phyloP scores from a whole-genome alignment of 2,113 vertebrate species.

The Podarcis muralis region DNA sequence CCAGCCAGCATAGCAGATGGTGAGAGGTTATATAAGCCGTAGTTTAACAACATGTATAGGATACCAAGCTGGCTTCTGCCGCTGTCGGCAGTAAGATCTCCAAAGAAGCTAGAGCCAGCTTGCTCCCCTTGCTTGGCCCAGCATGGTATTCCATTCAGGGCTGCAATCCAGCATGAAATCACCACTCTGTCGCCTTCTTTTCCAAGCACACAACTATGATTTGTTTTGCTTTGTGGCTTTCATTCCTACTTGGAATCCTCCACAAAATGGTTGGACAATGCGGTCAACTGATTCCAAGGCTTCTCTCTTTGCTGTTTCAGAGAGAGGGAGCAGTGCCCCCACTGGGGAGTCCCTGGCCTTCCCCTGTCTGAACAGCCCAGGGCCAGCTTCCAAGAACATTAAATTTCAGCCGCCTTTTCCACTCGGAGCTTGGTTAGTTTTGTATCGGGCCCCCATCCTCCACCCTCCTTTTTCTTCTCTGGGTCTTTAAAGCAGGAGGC shows the following conservation, averaged over 20 bases:
- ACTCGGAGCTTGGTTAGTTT: conserved; percentile 74
- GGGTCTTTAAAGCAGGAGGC: conserved; percentile 64
- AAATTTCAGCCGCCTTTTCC: conserved; percentile 72
- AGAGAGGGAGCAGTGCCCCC: conserved; percentile 66
- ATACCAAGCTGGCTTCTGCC: neutral
- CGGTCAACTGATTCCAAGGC: conserved; percentile 67
- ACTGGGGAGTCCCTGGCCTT: conserved; percentile 72
- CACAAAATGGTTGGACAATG: conserved; percentile 65
- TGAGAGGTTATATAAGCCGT: neutral
- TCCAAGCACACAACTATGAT: conserved; percentile 43
- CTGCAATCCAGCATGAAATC: conserved; percentile 30
- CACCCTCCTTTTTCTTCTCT: conserved; percentile 44
- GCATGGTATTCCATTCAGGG: conserved; percentile 6
- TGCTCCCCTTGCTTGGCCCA: neutral
- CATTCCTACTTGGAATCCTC: conserved; percentile 35
- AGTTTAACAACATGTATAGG: neutral
- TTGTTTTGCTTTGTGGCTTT: conserved; percentile 42
- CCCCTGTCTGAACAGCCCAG: conserved; percentile 63
- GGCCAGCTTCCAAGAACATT: conserved; percentile 76
- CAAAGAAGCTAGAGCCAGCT: neutral
- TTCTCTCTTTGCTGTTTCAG: conserved; percentile 62
- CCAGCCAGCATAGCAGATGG: neutral
- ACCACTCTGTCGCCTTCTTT: neutral
- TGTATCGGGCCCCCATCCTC: conserved; percentile 52
- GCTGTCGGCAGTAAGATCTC: neutral